These are phyloP conservation scores for Eupithecia dodoneata DNA, from an alignment of 2,888 invertebrate genomes.

Conservation along the genomic window DNA sequence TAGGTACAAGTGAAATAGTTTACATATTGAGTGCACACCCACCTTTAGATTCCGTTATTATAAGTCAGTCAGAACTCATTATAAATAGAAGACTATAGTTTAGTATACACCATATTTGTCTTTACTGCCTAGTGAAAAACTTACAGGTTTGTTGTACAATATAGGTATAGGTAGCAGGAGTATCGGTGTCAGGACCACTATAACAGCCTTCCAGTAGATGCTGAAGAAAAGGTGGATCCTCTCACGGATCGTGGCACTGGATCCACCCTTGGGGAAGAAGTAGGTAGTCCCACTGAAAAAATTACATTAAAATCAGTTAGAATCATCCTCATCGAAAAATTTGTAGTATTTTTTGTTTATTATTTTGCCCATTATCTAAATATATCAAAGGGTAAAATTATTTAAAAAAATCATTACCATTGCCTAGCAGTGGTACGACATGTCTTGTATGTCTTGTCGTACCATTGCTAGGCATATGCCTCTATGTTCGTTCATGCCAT, in stretches of 20 bases:
- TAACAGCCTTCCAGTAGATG: conserved; percentile 90
- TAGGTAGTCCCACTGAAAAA: conserved; percentile 76
- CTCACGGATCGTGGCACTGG: conserved; percentile 68
- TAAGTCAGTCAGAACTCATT: too few relatives aligned
- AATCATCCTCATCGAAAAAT: neutral
- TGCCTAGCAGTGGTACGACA: neutral
- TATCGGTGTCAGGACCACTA: conserved; percentile 88
- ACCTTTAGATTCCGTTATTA: too few relatives aligned
- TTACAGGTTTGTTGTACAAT: conserved; percentile 82
- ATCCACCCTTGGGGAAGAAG: conserved; percentile 72
- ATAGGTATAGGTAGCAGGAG: conserved; percentile 88
- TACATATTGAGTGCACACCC: too few relatives aligned
- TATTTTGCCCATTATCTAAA: too few relatives aligned
- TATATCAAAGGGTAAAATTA: too few relatives aligned
- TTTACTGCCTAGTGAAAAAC: conserved; percentile 41
- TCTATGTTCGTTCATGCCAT: too few relatives aligned
- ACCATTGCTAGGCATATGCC: too few relatives aligned
- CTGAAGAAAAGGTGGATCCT: conserved; percentile 79
- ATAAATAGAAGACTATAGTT: too few relatives aligned
- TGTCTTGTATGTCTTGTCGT: neutral
- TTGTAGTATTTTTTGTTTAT: neutral
- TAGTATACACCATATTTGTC: too few relatives aligned
- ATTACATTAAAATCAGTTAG: conserved; percentile 30
- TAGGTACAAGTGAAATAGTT: too few relatives aligned
- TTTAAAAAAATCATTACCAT: neutral